phyloP scores from a whole-genome alignment of 2,113 vertebrate species.

The Ranitomeya imitator region DNA sequence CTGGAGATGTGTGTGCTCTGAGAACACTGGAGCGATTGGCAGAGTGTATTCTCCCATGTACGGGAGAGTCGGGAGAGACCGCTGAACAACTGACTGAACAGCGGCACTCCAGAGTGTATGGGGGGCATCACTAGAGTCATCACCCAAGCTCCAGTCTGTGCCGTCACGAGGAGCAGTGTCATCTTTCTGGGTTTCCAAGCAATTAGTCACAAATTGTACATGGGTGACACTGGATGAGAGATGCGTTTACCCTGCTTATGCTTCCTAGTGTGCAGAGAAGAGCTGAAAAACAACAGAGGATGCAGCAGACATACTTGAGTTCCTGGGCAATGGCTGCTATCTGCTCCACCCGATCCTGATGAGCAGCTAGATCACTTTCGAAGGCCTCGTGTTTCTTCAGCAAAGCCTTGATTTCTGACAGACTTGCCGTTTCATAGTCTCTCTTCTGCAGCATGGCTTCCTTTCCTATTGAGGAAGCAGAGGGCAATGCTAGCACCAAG shows the following conservation, averaged over 20 bases:
- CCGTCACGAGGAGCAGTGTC: not conserved
- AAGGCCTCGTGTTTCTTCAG: conserved; percentile 99
- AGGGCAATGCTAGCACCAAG: conserved; percentile 9
- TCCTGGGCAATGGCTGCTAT: conserved; percentile 98
- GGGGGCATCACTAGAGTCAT: not conserved
- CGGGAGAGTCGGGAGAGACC: too few relatives aligned
- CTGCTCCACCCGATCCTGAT: conserved; percentile 98
- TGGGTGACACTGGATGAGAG: not conserved
- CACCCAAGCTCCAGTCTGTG: not conserved
- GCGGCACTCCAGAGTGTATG: too few relatives aligned
- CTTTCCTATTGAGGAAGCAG: conserved; percentile 80
- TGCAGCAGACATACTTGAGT: conserved; percentile 81
- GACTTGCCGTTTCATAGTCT: conserved; percentile 90
- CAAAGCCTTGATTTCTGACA: conserved; percentile 96
- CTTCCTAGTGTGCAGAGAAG: not conserved
- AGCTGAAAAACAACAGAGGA: not conserved
- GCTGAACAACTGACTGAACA: too few relatives aligned
- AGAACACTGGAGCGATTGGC: too few relatives aligned
- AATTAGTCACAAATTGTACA: not conserved
- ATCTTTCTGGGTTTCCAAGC: not conserved
- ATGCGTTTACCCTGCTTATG: not conserved
- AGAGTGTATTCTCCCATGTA: too few relatives aligned
- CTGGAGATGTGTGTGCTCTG: too few relatives aligned
- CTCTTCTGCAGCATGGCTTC: conserved; percentile 90
- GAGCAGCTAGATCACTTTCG: conserved; percentile 95